Conservation (phyloP, 2,888 invertebrate genomes). For the Drosophila incognita region DNA sequence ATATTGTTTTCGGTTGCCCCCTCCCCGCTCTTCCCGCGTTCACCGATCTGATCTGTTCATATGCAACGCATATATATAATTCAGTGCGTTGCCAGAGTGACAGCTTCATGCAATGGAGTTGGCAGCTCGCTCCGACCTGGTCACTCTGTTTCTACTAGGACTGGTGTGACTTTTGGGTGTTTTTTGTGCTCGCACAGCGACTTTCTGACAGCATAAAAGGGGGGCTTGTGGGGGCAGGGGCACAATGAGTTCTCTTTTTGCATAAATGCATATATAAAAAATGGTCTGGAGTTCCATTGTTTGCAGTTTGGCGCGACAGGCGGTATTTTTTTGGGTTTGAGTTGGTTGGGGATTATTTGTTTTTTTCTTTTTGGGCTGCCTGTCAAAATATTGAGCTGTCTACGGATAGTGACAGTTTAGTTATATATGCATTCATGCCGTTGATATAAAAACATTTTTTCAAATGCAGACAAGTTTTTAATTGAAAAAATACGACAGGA, state of each 20-base stretch:
- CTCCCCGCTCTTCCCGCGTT: not conserved
- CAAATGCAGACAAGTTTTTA: conserved; percentile 44
- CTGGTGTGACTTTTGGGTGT: conserved; percentile 76
- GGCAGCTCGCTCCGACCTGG: conserved; percentile 41
- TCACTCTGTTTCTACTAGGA: conserved; percentile 10
- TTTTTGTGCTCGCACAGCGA: conserved; percentile 44
- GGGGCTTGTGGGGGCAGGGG: not conserved
- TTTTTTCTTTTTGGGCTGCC: conserved; percentile 30
- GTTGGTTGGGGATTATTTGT: conserved; percentile 12
- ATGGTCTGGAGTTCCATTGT: conserved; percentile 67
- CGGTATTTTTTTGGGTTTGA: conserved; percentile 12
- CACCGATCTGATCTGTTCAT: conserved; percentile 1
- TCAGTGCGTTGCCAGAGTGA: conserved; percentile 69
- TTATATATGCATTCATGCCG: conserved; percentile 13
- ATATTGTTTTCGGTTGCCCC: conserved; percentile 40
- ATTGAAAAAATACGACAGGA: conserved; percentile 36
- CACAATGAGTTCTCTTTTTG: conserved; percentile 54
- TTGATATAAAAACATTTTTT: conserved; percentile 37
- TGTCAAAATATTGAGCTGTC: conserved; percentile 80
- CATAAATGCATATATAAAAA: conserved; percentile 78
- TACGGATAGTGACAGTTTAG: conserved; percentile 55
- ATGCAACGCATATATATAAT: conserved; percentile 58
- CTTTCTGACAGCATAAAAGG: conserved; percentile 64
- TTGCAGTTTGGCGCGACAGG: conserved; percentile 54
- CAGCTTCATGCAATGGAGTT: conserved; percentile 61